Percentiles rank a stretch among this genome's conserved stretches.
These are phyloP conservation scores for Endotricha flammealis DNA, from an alignment of 2,888 invertebrate genomes.

Conservation along the genomic window DNA sequence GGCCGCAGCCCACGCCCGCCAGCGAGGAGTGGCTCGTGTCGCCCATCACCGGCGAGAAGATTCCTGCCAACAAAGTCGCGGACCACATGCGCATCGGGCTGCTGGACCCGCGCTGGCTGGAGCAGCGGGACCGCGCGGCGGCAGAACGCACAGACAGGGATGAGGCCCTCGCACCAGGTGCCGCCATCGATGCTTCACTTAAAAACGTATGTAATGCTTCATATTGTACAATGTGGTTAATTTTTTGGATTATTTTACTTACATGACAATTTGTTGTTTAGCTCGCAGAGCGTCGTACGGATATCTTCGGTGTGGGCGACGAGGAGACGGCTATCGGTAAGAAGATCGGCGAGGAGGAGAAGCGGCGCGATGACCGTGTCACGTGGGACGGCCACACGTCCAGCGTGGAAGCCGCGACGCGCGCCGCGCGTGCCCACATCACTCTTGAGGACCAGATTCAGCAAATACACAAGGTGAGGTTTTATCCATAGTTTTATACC, in stretches of 20 bases:
- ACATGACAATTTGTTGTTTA: conserved; percentile 16
- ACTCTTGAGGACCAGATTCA: conserved; percentile 98
- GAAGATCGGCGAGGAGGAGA: conserved; percentile 95
- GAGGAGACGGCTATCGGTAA: conserved; percentile 99
- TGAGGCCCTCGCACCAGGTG: conserved; percentile 77
- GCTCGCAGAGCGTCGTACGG: conserved; percentile 98
- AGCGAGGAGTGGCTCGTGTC: conserved; percentile 95
- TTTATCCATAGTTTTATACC: no score
- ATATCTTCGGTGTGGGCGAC: conserved; percentile 99
- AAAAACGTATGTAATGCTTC: conserved; percentile 5
- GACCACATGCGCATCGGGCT: conserved; percentile 98
- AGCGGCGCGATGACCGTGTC: conserved; percentile 91
- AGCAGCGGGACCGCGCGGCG: conserved; percentile 96
- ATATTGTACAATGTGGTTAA: not conserved
- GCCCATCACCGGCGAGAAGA: conserved; percentile 98
- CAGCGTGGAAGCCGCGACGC: conserved; percentile 96
- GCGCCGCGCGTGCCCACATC: conserved; percentile 96
- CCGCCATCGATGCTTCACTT: conserved; percentile 94
- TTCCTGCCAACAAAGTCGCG: conserved; percentile 97
- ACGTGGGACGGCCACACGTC: conserved; percentile 99
- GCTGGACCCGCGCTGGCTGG: conserved; percentile 98
- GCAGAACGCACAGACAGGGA: conserved; percentile 93
- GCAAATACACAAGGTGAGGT: conserved; percentile 94
- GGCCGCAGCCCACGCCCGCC: conserved; percentile 79
- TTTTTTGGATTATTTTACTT: not conserved